A percentile compares a stretch with the other conserved stretches of the same genome.
Conservation (phyloP, 2,888 invertebrate species). For the Hirtodrosophila confusa region DNA sequence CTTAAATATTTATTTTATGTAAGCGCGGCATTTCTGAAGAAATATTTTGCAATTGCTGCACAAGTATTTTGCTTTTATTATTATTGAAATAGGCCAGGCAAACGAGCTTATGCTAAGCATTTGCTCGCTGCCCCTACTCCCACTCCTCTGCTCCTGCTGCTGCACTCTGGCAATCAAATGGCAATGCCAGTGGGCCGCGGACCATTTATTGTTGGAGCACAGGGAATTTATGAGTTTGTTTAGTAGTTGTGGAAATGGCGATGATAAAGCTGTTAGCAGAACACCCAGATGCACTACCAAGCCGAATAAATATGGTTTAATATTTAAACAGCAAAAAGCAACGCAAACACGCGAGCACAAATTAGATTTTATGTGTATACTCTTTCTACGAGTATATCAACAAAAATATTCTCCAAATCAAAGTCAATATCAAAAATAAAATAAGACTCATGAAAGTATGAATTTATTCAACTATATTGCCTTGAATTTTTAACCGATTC, state of each 20-base stretch:
- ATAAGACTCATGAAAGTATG: too few species aligned
- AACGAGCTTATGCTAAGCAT: conserved; percentile 56
- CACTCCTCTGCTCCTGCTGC: conserved; percentile 3
- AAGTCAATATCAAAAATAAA: too few species aligned
- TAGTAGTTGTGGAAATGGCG: conserved; percentile 11
- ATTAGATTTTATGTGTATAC: too few species aligned
- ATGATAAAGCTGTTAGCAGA: conserved; percentile 24
- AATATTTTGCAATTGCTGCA: conserved; percentile 59
- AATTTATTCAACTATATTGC: too few species aligned
- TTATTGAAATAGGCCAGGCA: conserved; percentile 60
- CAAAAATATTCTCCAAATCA: background rate
- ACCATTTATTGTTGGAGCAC: background rate
- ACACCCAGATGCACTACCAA: conserved; percentile 2
- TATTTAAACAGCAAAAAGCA: background rate
- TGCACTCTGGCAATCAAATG: conserved; percentile 35
- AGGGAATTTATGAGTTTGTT: conserved; percentile 39
- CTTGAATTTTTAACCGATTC: too few species aligned
- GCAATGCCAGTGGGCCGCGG: conserved; percentile 6
- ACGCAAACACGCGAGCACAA: too few species aligned
- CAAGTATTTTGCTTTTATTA: conserved; percentile 63
- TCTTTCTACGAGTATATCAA: background rate
- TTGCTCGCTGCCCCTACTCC: background rate
- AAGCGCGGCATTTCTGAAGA: conserved; percentile 57
- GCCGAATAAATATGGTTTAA: background rate
- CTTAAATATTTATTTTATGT: conserved; percentile 73